These are phyloP conservation scores for Enteromius radiatus DNA, from an alignment of 2,797 vertebrate genomes.

Conservation along the genomic window DNA sequence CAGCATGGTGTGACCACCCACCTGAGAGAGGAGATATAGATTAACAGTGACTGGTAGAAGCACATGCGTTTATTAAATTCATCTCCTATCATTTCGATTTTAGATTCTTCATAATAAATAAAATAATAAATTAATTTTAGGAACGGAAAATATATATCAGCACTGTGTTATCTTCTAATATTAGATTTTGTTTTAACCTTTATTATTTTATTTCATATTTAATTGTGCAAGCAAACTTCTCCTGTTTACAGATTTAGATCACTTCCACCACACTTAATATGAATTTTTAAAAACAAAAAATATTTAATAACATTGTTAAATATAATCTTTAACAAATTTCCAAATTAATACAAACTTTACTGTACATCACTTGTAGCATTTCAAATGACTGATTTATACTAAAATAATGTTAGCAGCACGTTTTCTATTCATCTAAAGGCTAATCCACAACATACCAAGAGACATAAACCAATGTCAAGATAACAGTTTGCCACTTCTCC, in stretches of 20 bases:
- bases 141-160: too few species aligned
- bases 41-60: neutral
- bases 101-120: neutral
- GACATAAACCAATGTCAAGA: neutral
- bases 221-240: neutral
- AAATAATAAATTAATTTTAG: neutral
- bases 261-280: neutral
- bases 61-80: neutral
- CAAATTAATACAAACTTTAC: too few species aligned
- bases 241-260: neutral
- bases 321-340: neutral
- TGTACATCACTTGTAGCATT: neutral
- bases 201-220: neutral
- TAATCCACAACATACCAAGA: neutral
- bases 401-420: neutral
- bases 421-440: neutral
- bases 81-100: neutral
- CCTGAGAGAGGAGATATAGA: constrained; percentile 72
- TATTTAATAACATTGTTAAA: neutral
- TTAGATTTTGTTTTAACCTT: neutral
- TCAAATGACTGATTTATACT: neutral
- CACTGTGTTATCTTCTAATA: neutral
- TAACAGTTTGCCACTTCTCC: neutral
- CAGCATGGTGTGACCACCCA: constrained; percentile 98
- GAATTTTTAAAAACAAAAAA: neutral